Evolutionary conservation across 2,888 invertebrate species (phyloP), one percentile per base, ranked within the genome.

Genomic region (Temnothorax rugatulus): DNA sequence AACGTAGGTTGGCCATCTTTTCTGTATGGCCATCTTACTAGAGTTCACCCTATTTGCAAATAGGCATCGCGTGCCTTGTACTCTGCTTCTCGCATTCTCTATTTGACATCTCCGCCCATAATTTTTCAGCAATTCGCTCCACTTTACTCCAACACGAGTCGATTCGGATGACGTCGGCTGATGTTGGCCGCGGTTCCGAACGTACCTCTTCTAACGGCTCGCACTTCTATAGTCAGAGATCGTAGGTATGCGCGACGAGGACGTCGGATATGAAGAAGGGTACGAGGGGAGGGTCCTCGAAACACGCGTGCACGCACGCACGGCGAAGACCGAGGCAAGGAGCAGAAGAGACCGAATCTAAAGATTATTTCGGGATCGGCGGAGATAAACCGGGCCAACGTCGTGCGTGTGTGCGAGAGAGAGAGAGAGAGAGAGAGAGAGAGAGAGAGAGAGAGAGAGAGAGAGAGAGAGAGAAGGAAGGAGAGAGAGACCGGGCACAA

Each of bases 351-450:
- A 91, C 93, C 92, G 92, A 92, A 93, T 92, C 92, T 92, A 90
- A 68, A 92, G 92, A 93, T 93, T 93, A 94, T 93, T 94, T 94
- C 93, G 90, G 93, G 93, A 93, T 85, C 92, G 90, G 91, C 88
- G 90, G 90, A 92, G 92, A 93, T 93, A 93, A 94, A 93, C 93
- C 93, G 93, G 94, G 93, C 93, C 94, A 94, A 93, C 93, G 90
- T 91, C 90, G 90, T 88, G 82, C 88, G 84, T 86, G 79, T 85
- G 87, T 76, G 89, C 85, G 71, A 83, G 86, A 87, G 85, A 71
- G 52, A 68, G 29, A 25, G 4, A 44, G 0, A 34, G 34, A 34
- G 7, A 7, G 34, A 34, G 4, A 34, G 74, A 83, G 11, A 41
- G 5, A 15, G 9, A 47, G 25, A 25, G 64, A 29, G 29, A 47